Evolutionary conservation across 2,797 vertebrate species (phyloP).

Genomic region (Tapera naevia): DNA sequence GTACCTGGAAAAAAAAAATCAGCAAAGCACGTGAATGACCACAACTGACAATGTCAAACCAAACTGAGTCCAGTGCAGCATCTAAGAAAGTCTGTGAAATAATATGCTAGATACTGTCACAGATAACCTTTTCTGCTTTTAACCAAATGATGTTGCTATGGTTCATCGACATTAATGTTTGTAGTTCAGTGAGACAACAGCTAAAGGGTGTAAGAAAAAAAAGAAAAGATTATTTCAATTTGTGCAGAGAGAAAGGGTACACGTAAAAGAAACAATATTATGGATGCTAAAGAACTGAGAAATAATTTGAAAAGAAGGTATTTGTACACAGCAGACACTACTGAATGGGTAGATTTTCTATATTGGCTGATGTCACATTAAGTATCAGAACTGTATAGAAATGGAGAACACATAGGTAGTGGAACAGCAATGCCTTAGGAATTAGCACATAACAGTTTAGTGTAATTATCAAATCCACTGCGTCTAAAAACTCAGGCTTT

Average conservation of each 20-base stretch:
- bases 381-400: neutral
- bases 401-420: neutral
- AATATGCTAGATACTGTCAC: neutral
- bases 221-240: neutral
- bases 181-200: neutral
- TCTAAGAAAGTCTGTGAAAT: neutral
- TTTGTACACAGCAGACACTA: neutral
- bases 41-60: neutral
- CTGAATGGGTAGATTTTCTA: neutral
- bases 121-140: neutral
- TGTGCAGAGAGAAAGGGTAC: neutral
- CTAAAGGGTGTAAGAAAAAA: neutral
- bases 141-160: neutral
- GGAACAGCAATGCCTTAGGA: neutral
- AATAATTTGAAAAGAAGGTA: neutral
- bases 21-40: conserved; percentile 4
- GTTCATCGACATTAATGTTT: neutral
- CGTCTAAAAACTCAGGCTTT: neutral
- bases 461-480: neutral
- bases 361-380: neutral
- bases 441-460: neutral
- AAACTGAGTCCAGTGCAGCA: neutral
- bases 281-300: neutral
- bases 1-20: conserved; percentile 80
- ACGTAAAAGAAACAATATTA: neutral